Base-by-base conservation (phyloP, 2,113 vertebrate genomes). In the Notothenia coriiceps region DNA sequence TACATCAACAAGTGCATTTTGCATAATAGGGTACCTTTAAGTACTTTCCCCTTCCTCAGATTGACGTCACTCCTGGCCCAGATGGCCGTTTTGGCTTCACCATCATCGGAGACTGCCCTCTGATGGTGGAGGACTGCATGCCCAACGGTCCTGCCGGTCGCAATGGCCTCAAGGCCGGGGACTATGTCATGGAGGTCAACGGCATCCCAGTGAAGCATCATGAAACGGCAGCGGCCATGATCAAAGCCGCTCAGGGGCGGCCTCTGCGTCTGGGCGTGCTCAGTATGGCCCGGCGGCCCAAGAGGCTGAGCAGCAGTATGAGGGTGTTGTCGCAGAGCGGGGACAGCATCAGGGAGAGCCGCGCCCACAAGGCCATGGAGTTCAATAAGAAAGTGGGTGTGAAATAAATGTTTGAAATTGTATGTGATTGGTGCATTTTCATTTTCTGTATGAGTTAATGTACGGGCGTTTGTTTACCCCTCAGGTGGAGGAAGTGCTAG, bases 401-500 rank as follows among this genome's bases (percentile, higher is more conserved):
- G 10, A 59, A 59, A 11, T 1, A 17, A 12, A 61, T 11, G 5
- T 11, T 9, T 50, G 2, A 7, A 8, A 5, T 13, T 55, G 22
- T 13, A 20, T 50, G 1, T 25, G 4, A 18, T 56, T 44, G 5
- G 7, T 25, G 0, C 2, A 2, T 49, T 46, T 52, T 70, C 9
- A 4, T 57, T 13, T 10, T n/a, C 29, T 61, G 40, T 9, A 6
- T 25, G 2, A 15, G 17, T 10, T 5, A 18, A 51, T 47, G 95
- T 96, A 70, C n/a, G 61, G 76, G 33, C 29, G 1, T 59, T 29
- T 11, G 13, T 65, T 43, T 47, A 2, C 66, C 33, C 49, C 0
- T 72, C 92, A 99, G 98, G 96, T 99, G 76, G 96, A 99, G 5
- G 96, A 96, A 68, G 93, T 97, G 70, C 94, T 99, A 0, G 94